Evolutionary conservation across 1,140 invertebrate genomes (phyloP), one percentile per base, ranked within the genome.

Genomic region (Ceratina calcarata): DNA sequence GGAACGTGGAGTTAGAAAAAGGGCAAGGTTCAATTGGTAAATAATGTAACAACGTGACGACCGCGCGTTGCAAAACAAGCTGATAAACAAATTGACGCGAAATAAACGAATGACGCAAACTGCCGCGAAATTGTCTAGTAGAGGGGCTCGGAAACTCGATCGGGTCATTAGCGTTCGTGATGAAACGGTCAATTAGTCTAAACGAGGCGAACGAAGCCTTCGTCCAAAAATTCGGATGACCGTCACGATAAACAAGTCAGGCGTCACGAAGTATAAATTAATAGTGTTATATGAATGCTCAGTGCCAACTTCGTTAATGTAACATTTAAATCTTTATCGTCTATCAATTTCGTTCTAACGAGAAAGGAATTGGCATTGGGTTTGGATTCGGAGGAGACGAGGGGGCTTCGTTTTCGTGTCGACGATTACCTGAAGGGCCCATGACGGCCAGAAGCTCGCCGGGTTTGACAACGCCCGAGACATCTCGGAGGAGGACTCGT

Each of bases 391-490:
- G 32, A 3, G 32, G 32, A 37, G 6, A 55, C 12, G 53, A 55
- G 53, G 10, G 53, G 12, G 18, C 12, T 12, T 15, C 12, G 12
- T 55, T 55, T 57, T 16, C 2, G 3, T 37, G 6, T 0, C 8
- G 24, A 82, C 82, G 91, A 6, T 68, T 91, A 95, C 97, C 97
- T 86, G 96, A 96, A 15, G 97, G 96, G 80, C 97, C 97, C 96
- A 98, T 97, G 24, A 97, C 95, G 78, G 96, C 97, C 80, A 97
- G 91, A 22, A 98, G 92, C 90, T 97, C 95, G 60, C 97, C 97
- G 7, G 97, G 96, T 87, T 95, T 94, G 74, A 96, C 96, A 76
- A 95, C 91, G 45, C 96, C 96, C 88, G 95, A 95, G 85, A 97
- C 95, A 91, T 96, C 95, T 80, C 94, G 93, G 66, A 97, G 94